Conservation (phyloP, 2,113 vertebrate species). For the Acrocephalus kingi region DNA sequence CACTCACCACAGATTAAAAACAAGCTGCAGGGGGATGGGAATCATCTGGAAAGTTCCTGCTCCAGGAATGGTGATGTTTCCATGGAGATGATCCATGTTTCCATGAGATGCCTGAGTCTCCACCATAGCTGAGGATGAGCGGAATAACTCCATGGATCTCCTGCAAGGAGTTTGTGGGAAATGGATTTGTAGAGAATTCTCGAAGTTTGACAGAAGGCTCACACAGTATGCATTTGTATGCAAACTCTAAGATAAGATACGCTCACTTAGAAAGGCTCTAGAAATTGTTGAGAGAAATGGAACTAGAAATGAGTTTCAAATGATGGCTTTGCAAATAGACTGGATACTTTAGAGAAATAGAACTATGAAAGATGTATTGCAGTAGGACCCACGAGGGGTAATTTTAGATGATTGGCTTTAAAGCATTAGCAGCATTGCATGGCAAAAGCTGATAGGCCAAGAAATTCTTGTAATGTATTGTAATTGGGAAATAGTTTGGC, state of each 20-base stretch:
- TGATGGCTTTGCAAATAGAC: not conserved
- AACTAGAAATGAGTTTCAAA: not conserved
- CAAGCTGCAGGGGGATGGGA: not conserved
- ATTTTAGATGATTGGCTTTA: not conserved
- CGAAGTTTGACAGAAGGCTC: not conserved
- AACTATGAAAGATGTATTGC: not conserved
- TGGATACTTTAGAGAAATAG: not conserved
- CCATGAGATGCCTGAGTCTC: not conserved
- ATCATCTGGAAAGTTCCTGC: not conserved
- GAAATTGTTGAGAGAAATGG: not conserved
- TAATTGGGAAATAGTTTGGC: not conserved
- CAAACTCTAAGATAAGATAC: not conserved
- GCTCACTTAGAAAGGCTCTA: not conserved
- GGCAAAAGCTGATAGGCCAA: not conserved
- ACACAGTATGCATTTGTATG: not conserved
- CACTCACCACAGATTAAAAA: not conserved
- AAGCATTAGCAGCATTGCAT: not conserved
- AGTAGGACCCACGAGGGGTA: not conserved
- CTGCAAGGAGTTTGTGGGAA: not conserved
- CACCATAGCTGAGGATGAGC: not conserved
- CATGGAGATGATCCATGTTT: not conserved
- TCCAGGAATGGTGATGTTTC: not conserved
- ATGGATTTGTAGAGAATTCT: not conserved
- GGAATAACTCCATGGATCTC: not conserved
- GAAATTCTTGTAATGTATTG: not conserved